Evolutionary conservation across 2,113 vertebrate genomes (phyloP).

Genomic region (Siniperca chuatsi): DNA sequence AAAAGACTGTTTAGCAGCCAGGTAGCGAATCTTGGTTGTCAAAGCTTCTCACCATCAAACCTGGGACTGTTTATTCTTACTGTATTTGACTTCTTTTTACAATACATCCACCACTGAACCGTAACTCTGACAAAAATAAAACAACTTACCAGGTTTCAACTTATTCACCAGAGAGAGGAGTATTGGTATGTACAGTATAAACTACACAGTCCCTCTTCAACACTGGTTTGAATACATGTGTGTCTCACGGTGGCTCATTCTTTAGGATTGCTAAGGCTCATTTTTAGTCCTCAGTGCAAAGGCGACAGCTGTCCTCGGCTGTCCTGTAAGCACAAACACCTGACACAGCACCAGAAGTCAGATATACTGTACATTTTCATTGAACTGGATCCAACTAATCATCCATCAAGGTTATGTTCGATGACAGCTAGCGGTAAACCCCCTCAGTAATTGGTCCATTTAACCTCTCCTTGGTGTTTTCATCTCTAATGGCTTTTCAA

Average conservation of each 20-base stretch:
- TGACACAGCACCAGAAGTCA: slow-evolving; percentile 8
- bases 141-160: background rate
- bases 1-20: background rate
- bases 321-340: background rate
- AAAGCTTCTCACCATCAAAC: background rate
- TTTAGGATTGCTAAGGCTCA: background rate
- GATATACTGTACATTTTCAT: slow-evolving; percentile 18
- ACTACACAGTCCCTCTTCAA: background rate
- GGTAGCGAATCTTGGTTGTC: background rate
- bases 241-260: background rate
- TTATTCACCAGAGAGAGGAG: background rate
- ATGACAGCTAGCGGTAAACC: slow-evolving; percentile 27
- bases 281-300: background rate
- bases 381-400: slow-evolving; percentile 44
- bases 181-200: background rate
- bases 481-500: slow-evolving; percentile 61
- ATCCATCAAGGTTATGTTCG: slow-evolving; percentile 49
- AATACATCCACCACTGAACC: background rate
- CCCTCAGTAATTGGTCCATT: slow-evolving; percentile 54
- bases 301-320: background rate
- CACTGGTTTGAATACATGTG: background rate
- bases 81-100: background rate
- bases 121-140: background rate
- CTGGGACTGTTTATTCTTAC: background rate
- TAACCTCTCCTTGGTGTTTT: slow-evolving; percentile 55